Base-by-base conservation (phyloP, 1,140 invertebrate species). In the Drosophila ogumai region DNA sequence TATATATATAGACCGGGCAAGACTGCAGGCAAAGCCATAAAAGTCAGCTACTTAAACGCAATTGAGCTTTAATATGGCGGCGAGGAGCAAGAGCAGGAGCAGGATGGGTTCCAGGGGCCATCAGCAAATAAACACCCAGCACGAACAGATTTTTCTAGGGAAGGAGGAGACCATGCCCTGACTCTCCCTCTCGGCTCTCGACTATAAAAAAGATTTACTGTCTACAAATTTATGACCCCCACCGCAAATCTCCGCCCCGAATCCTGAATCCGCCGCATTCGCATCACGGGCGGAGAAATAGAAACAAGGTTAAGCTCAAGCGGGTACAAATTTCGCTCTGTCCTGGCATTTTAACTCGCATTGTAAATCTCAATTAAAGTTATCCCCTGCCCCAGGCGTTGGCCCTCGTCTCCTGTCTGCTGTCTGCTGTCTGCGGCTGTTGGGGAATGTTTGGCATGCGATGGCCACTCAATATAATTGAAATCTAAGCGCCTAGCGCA, bases 311-410 rank as follows among this genome's bases (percentile, higher is more conserved):
- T 68, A 71, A 74, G 76, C 61, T 71, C 49, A 68, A 79, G 36
- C 75, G 52, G 46, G 46, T 65, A 69, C 66, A 88, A 82, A 82
- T 80, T 80, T 69, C 46, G 41, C 43, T 71, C 40, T 54, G 49
- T 76, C 63, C 47, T 80, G 79, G 75, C 57, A 84, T 88, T 88
- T 79, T 71, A 84, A 77, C 72, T 81, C 82, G 67, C 73, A 74
- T 58, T 82, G 82, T 87, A 80, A 88, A 88, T 88, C 84, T 88
- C 76, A 80, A 87, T 87, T 87, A 87, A 80, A 87, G 74, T 71
- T 82, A 54, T 69, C 52, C 67, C 67, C 52, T 15, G 8, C 50
- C 25, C 17, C 38, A 28, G 15, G 15, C 15, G 5, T 31, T 49
- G 47, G 47, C 61, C 54, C 61, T 31, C 7, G 52, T 65, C 28